Percentiles rank a stretch among this genome's conserved stretches.
phyloP scores from a whole-genome alignment of 37 sponge, comb jelly and placozoan species.

The Agelas oroides region DNA sequence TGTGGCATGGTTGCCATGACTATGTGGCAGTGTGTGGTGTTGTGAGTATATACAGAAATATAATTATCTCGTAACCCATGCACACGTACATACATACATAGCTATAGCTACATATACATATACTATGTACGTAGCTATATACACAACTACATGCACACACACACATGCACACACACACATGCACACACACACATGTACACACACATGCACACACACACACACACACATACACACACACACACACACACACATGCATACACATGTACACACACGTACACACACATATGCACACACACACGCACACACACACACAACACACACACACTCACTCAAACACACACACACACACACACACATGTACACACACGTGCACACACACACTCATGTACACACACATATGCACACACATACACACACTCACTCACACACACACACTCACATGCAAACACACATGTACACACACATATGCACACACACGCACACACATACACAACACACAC shows the following conservation, averaged over 20 bases:
- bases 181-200: slow-evolving; percentile 66
- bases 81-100: background rate
- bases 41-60: background rate
- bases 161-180: slow-evolving; percentile 18
- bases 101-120: background rate
- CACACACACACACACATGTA: slow-evolving; percentile 56
- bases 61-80: background rate
- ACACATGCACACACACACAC: slow-evolving; percentile 63
- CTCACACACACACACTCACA: slow-evolving; percentile 41
- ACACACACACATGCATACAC: slow-evolving; percentile 44
- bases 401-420: slow-evolving; percentile 58
- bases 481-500: background rate
- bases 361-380: slow-evolving; percentile 59
- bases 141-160: too few species aligned
- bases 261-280: slow-evolving; percentile 23
- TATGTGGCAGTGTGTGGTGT: too few species aligned
- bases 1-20: too few species aligned
- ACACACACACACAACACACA: too few species aligned
- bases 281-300: slow-evolving; percentile 38
- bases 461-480: slow-evolving; percentile 48
- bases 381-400: slow-evolving; percentile 60
- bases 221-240: slow-evolving; percentile 67
- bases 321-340: too few species aligned
- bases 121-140: background rate
- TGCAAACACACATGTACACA: slow-evolving; percentile 7